Conservation (phyloP, 1,140 invertebrate genomes). For the Polyergus mexicanus region DNA sequence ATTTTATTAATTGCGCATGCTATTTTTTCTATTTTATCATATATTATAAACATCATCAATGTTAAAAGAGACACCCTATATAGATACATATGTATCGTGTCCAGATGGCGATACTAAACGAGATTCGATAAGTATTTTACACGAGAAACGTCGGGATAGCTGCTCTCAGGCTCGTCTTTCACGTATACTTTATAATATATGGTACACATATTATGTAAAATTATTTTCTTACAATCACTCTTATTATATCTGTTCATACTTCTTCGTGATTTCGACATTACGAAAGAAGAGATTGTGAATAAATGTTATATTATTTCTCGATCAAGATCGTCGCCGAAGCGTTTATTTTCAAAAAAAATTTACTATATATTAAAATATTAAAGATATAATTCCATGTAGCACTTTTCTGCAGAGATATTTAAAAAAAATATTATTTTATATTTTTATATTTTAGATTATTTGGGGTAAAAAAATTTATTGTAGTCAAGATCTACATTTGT, state of each 20-base stretch:
- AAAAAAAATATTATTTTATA: background rate
- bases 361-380: no score
- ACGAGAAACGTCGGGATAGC: no score
- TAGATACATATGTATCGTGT: no score
- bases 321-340: background rate
- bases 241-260: background rate
- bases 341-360: constrained; percentile 10
- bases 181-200: background rate
- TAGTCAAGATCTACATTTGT: background rate
- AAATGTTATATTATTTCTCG: constrained; percentile 4
- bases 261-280: constrained; percentile 10
- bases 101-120: no score
- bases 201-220: background rate
- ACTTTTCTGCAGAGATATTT: background rate
- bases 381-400: background rate
- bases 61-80: no score
- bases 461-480: background rate
- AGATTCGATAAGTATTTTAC: no score
- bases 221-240: background rate
- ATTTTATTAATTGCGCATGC: no score
- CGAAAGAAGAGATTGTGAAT: constrained; percentile 19
- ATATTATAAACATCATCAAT: no score
- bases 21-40: no score
- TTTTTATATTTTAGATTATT: background rate
- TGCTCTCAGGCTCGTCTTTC: no score